phyloP scores from a whole-genome alignment of 2,888 invertebrate genomes.

The Polia nebulosa region DNA sequence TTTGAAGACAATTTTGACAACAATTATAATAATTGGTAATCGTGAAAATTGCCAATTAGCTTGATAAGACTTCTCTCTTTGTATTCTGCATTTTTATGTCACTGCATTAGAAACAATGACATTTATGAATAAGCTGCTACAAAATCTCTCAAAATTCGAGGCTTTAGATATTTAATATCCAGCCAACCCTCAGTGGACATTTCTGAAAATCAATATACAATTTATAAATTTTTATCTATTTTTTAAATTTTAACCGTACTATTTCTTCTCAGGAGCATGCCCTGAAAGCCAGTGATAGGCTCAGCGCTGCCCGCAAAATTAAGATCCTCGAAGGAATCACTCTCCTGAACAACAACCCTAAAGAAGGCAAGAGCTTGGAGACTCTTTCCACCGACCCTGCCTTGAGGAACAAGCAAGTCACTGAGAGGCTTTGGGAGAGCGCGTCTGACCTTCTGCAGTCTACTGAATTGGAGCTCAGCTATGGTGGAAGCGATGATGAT shows the following conservation, averaged over 20 bases:
- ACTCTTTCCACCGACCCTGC: conserved; percentile 79
- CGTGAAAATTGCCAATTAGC: neutral
- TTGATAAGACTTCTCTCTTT: neutral
- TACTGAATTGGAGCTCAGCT: conserved; percentile 83
- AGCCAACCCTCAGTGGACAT: neutral
- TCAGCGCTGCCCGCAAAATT: conserved; percentile 80
- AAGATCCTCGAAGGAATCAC: conserved; percentile 83
- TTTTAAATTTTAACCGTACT: neutral
- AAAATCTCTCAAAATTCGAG: neutral
- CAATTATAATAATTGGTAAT: conserved; percentile 19
- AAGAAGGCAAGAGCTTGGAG: conserved; percentile 81
- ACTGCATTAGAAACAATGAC: too few species aligned
- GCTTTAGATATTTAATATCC: too few species aligned
- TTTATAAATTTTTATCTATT: neutral
- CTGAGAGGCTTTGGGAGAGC: conserved; percentile 82
- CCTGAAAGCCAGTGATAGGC: conserved; percentile 81
- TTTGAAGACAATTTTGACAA: conserved; percentile 38
- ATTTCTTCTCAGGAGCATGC: conserved; percentile 82
- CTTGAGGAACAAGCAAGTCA: conserved; percentile 78
- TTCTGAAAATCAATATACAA: neutral
- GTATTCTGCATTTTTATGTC: too few species aligned
- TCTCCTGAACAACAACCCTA: conserved; percentile 81
- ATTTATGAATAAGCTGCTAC: neutral
- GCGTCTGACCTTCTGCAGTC: conserved; percentile 79
- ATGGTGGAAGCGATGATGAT: conserved; percentile 76